Percentiles rank a stretch among this genome's conserved stretches.
Conservation (phyloP, 2,888 invertebrate species). For the Gibbula magus region DNA sequence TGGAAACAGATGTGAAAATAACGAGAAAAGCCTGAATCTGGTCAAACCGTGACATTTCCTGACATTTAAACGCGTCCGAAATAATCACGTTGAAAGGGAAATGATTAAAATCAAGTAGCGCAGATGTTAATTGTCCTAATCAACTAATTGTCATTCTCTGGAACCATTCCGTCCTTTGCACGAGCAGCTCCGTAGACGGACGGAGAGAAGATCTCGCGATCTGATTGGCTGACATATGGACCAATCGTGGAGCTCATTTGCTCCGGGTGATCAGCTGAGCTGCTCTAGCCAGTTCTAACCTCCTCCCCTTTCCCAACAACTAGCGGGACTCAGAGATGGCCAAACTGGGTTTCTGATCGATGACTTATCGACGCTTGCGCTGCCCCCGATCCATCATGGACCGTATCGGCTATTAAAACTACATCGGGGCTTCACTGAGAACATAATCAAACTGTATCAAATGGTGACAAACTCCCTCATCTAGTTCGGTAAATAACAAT, state of each 20-base stretch:
- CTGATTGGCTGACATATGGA: conserved; percentile 14
- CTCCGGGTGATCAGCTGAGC: background rate
- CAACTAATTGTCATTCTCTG: background rate
- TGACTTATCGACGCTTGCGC: background rate
- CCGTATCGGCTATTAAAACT: background rate
- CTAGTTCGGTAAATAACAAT: conserved; percentile 2
- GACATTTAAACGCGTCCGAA: no score
- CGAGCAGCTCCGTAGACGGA: background rate
- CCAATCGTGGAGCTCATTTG: background rate
- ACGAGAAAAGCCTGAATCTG: no score
- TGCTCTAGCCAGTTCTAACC: background rate
- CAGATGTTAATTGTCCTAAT: no score
- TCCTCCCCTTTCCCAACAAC: background rate
- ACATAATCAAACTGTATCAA: conserved; percentile 13
- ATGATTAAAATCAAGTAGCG: no score
- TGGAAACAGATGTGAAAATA: no score
- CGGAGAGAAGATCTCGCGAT: background rate
- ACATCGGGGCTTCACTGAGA: background rate
- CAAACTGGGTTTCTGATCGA: background rate
- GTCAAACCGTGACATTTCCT: no score
- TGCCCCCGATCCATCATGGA: background rate
- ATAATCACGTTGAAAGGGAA: no score
- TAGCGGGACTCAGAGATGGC: background rate
- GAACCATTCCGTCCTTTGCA: background rate
- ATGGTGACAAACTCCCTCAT: background rate